Evolutionary conservation across 2,797 vertebrate species (phyloP), one percentile per base, ranked within the genome.

Genomic region (Acridotheres tristis): DNA sequence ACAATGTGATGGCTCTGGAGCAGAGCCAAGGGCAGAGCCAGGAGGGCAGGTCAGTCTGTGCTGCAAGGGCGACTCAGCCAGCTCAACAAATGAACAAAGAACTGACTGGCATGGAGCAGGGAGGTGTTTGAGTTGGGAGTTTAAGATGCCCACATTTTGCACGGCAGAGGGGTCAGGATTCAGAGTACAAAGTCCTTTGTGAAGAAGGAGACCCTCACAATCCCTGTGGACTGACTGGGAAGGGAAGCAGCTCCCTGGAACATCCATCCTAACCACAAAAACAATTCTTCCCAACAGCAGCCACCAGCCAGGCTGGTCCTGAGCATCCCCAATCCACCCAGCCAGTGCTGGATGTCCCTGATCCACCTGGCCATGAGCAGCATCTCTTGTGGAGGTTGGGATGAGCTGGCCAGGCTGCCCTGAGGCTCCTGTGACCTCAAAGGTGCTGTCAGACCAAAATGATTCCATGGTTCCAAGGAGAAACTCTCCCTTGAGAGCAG

Each of bases 1-100:
- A 36, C 36, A 32, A 12, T 12, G 6, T 8, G 21, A 23, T 14
- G 54, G 69, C 69, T 32, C 55, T 38, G 71, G 25, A 40, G 43
- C 30, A 13, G 23, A 43, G 47, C 11, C 45, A 14, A 38, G 40
- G 65, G 65, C 45, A 42, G 53, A 27, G 16, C 16, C 59, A 53
- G 51, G 27, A 66, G 54, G 57, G 53, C 67, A 71, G 63, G 53
- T 34, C 3, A 2, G 9, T 8, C 36, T 1, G 27, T 9, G 47
- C 63, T 7, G 51, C 32, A 66, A 19, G 3, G 23, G 32, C 2
- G 4, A 30, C 32, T 45, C 48, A 48, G 27, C 13, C 0, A 0
- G 54, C 34, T 62, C 59, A 40, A 7, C 5, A 34, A 63, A 76
- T 1, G 5, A 14, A 21, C 38, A 30, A 21, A 51, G 22, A n/a